A percentile compares a stretch with the other conserved stretches of the same genome.
Conservation (phyloP, 2,113 vertebrate genomes). For the Cololabis saira region DNA sequence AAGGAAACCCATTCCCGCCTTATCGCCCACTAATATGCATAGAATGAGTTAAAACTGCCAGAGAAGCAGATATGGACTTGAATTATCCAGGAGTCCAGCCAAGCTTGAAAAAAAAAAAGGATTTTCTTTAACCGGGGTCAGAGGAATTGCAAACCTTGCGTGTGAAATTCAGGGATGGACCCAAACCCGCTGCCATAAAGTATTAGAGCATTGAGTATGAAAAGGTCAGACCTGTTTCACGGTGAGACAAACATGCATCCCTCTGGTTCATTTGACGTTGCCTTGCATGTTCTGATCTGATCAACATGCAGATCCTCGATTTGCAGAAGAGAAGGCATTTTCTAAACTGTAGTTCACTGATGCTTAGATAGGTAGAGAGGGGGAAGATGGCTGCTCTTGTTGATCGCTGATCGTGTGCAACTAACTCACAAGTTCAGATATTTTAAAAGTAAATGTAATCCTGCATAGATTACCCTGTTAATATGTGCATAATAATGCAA, state of each 20-base stretch:
- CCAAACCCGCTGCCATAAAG: conserved; percentile 48
- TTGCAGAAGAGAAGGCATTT: no score
- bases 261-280: conserved; percentile 25
- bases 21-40: conserved; percentile 63
- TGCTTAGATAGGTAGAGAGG: no score
- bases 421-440: no score
- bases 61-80: conserved; percentile 38
- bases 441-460: no score
- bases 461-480: no score
- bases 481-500: no score
- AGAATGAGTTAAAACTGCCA: conserved; percentile 59
- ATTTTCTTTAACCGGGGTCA: conserved; percentile 30
- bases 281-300: not conserved
- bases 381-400: no score
- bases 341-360: no score
- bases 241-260: conserved; percentile 27
- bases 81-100: conserved; percentile 37
- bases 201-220: conserved; percentile 59
- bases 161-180: conserved; percentile 46
- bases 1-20: conserved; percentile 59
- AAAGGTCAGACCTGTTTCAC: conserved; percentile 64
- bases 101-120: conserved; percentile 33
- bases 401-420: no score
- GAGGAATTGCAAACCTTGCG: conserved; percentile 37
- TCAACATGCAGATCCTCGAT: no score